Base-by-base conservation (phyloP, 2,888 invertebrate genomes). In the Campopleginae sp. region DNA sequence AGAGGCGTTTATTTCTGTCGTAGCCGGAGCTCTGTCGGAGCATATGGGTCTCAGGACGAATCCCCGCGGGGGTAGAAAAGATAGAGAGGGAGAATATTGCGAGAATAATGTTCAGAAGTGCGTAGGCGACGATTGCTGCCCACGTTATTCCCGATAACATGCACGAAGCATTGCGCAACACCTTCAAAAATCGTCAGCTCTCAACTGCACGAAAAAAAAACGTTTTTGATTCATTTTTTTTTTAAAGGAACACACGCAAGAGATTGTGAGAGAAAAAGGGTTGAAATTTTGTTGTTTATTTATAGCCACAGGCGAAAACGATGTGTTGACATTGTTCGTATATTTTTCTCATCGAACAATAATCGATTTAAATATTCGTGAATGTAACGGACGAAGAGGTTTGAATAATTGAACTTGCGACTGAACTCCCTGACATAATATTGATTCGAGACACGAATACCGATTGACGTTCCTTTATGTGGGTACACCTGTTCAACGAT, bases 401-500 rank as follows among this genome's bases (percentile, higher is more conserved):
- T 27, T 54, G 42, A 77, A 77, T 68, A 27, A 76, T 46, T 48
- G 33, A 76, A 63, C 66, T 54, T 77, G 54, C 42, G 77, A 54
- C 54, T 58, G 58, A 58, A 58, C 66, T 66, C 42, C 66, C 27
- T 66, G 17, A 38, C 38, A 42, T 27, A 51, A 66, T 77, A 51
- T 77, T 77, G 66, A 68, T 68, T 71, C 79, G 71, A 44, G n/a
- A 4, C 33, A 63, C 46, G 71, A 71, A 54, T 23, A 33, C 33
- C 27, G 19, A 58, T 23, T n/a, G 33, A 71, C 23, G 48, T 38
- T 14, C 27, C 38, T 66, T 19, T 27, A 65, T 77, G 63, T 51
- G 84, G 80, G 80, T 33, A 44, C 84, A 84, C 68, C 77, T 81
- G 81, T 72, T 68, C 42, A n/a, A 27, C 48, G 70, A 71, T 54